Conservation (phyloP, 2,113 vertebrate genomes). For the Zapornia atra region DNA sequence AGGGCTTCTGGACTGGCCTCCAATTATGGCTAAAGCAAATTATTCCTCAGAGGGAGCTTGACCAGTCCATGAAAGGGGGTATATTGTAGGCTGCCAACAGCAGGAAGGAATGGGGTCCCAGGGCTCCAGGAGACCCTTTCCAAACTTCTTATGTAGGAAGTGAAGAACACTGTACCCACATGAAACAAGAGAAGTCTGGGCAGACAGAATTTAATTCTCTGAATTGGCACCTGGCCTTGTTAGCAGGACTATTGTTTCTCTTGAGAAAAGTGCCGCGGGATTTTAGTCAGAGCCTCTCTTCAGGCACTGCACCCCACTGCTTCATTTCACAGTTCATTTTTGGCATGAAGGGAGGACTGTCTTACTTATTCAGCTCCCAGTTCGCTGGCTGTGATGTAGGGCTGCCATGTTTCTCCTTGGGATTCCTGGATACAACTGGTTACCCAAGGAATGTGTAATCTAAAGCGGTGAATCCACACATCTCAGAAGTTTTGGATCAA, state of each 20-base stretch:
- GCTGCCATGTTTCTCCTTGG: not conserved
- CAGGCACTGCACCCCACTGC: slow-evolving; percentile 34
- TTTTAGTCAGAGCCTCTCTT: slow-evolving; percentile 25
- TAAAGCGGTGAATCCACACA: not conserved
- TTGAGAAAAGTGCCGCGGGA: not conserved
- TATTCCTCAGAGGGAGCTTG: not conserved
- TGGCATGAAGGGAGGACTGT: not conserved
- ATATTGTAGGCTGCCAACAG: slow-evolving; percentile 19
- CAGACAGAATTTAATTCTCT: slow-evolving; percentile 54
- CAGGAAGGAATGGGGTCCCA: not conserved
- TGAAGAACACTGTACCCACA: slow-evolving; percentile 16
- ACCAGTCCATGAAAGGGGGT: not conserved
- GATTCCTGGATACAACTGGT: not conserved
- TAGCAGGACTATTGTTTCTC: not conserved
- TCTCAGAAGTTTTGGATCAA: slow-evolving; percentile 8
- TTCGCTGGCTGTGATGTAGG: not conserved
- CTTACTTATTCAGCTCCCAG: not conserved
- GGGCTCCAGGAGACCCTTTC: slow-evolving; percentile 4
- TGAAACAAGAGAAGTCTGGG: slow-evolving; percentile 33
- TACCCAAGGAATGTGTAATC: not conserved
- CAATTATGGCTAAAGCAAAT: not conserved
- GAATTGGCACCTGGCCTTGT: slow-evolving; percentile 50
- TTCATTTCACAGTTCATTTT: slow-evolving; percentile 36
- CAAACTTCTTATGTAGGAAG: not conserved
- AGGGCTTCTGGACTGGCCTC: not conserved